Conservation (phyloP, 2,797 vertebrate genomes). For the Aplochiton taeniatus region DNA sequence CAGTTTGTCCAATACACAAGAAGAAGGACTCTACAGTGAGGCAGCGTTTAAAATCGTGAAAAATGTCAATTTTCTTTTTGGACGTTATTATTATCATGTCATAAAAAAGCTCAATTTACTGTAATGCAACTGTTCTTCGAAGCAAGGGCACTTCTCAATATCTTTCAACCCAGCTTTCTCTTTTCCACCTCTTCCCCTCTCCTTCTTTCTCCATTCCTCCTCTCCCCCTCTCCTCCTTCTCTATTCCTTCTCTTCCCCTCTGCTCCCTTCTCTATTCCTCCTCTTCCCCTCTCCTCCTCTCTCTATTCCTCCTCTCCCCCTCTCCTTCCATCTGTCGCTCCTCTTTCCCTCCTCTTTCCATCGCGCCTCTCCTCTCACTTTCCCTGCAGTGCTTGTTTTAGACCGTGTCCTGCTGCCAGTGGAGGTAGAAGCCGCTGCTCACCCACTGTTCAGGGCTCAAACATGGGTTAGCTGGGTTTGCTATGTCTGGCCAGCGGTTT, state of each 20-base stretch:
- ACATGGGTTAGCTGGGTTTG: constrained; percentile 40
- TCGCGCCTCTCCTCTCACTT: constrained; percentile 13
- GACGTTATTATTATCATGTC: no score
- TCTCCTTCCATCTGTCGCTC: not conserved
- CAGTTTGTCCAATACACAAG: no score
- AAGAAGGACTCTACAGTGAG: no score
- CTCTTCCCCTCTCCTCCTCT: not conserved
- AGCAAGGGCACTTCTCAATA: no score
- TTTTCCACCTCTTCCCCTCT: not conserved
- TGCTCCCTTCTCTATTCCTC: not conserved
- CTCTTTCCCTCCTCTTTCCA: constrained; percentile 3
- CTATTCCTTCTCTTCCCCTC: not conserved
- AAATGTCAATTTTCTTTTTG: no score
- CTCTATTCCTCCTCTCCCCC: not conserved
- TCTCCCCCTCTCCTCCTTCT: not conserved
- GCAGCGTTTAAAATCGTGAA: no score
- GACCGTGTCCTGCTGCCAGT: constrained; percentile 46
- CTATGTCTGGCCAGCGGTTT: constrained; percentile 66
- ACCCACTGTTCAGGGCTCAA: constrained; percentile 40
- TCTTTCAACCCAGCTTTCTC: not conserved
- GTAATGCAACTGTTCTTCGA: no score
- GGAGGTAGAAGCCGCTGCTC: constrained; percentile 23
- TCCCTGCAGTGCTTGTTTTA: constrained; percentile 31
- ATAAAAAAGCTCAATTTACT: no score
- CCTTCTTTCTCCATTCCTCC: not conserved